Evolutionary conservation across 2,113 vertebrate genomes (phyloP).

Genomic region (Laticauda laticaudata): DNA sequence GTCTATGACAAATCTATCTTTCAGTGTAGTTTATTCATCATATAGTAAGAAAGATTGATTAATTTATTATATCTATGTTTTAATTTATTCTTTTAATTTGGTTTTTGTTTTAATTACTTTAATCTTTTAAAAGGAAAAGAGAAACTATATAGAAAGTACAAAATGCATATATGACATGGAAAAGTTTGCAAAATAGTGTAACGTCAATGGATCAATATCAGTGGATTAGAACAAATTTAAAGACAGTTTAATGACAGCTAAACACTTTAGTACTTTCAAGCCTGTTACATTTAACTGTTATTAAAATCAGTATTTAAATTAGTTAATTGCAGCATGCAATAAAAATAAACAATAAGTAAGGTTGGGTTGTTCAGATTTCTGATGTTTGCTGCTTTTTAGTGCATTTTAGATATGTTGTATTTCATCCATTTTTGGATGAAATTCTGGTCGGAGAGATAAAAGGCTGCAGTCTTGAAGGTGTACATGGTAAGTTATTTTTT

Average conservation of each 20-base stretch:
- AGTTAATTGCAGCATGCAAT: neutral
- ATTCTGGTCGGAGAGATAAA: constrained; percentile 88
- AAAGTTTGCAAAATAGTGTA: neutral
- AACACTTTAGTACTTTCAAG: neutral
- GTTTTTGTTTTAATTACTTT: neutral
- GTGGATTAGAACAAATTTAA: neutral
- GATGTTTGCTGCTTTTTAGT: constrained; percentile 63
- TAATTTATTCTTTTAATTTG: neutral
- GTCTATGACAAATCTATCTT: neutral
- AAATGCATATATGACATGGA: neutral
- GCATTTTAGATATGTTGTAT: constrained; percentile 88
- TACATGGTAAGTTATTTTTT: constrained; percentile 74
- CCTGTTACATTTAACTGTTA: neutral
- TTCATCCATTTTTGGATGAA: constrained; percentile 89
- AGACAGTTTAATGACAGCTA: neutral
- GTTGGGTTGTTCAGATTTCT: neutral
- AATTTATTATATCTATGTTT: neutral
- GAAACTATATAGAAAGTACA: neutral
- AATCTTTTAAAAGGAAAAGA: neutral
- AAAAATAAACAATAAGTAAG: neutral
- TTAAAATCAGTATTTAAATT: neutral
- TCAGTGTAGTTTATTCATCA: neutral
- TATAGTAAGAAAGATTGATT: neutral
- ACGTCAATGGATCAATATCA: neutral
- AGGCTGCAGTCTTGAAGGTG: constrained; percentile 89